These are phyloP conservation scores for Alitta virens DNA, from an alignment of 2,888 invertebrate species.

Conservation along the genomic window DNA sequence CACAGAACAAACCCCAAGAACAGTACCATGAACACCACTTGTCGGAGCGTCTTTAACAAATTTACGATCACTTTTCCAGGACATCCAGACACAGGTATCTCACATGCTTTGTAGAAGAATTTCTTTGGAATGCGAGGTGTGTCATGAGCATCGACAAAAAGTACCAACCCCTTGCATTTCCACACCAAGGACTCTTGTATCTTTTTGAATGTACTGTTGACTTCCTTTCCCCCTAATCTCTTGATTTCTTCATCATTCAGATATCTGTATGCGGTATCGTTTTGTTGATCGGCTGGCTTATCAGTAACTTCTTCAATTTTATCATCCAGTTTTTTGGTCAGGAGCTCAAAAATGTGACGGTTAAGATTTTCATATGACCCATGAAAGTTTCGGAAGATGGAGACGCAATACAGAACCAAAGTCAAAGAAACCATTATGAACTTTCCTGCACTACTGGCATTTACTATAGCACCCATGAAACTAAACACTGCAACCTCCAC, in stretches of 20 bases:
- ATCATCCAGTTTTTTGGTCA: slow-evolving; percentile 43
- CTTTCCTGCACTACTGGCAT: slow-evolving; percentile 45
- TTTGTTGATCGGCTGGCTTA: slow-evolving; percentile 43
- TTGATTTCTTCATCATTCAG: slow-evolving; percentile 26
- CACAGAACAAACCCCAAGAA: slow-evolving; percentile 51
- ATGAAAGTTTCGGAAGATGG: slow-evolving; percentile 49
- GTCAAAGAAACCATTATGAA: slow-evolving; percentile 50
- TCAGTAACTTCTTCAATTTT: slow-evolving; percentile 45
- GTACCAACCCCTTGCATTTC: slow-evolving; percentile 23
- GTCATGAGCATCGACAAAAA: slow-evolving; percentile 36
- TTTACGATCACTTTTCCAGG: slow-evolving; percentile 51
- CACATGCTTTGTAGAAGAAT: slow-evolving; percentile 47
- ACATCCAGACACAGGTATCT: slow-evolving; percentile 47
- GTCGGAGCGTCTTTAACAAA: slow-evolving; percentile 43
- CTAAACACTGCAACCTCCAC: slow-evolving; percentile 49
- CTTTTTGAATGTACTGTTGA: slow-evolving; percentile 28
- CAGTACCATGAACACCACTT: slow-evolving; percentile 47
- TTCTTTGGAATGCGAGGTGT: slow-evolving; percentile 49
- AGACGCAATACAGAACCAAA: slow-evolving; percentile 48
- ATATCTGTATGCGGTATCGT: slow-evolving; percentile 47
- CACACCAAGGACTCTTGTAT: slow-evolving; percentile 26
- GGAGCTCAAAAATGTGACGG: slow-evolving; percentile 43
- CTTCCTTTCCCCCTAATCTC: slow-evolving; percentile 21
- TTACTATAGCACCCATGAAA: slow-evolving; percentile 53
- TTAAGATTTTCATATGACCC: slow-evolving; percentile 48